Percentiles rank a stretch among this genome's conserved stretches.
phyloP scores from a whole-genome alignment of 2,888 invertebrate genomes.

The Podotricha telesiphe region DNA sequence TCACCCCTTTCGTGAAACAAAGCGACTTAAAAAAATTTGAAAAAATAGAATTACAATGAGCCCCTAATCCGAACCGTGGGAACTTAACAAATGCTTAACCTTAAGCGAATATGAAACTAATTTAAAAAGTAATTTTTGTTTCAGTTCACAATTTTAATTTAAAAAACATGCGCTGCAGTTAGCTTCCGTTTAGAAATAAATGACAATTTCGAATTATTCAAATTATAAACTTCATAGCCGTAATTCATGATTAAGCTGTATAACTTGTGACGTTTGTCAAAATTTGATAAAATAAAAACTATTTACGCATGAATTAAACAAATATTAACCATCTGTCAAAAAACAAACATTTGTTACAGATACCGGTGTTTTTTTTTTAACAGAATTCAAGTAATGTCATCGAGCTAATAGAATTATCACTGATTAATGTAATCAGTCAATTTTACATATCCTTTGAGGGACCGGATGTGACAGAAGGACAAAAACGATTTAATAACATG shows the following conservation, averaged over 20 bases:
- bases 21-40: constrained; percentile 69
- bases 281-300: no score
- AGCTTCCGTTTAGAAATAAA: constrained; percentile 39
- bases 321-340: constrained; percentile 67
- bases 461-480: constrained; percentile 80
- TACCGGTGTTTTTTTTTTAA: constrained; percentile 49
- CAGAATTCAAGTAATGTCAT: constrained; percentile 56
- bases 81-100: constrained; percentile 77
- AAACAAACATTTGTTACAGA: constrained; percentile 68
- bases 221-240: constrained; percentile 24
- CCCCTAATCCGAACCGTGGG: constrained; percentile 81
- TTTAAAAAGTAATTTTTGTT: constrained; percentile 81
- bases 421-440: constrained; percentile 68
- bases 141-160: constrained; percentile 57
- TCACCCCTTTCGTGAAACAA: constrained; percentile 83
- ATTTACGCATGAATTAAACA: no score
- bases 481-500: constrained; percentile 83
- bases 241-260: background rate
- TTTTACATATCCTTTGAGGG: constrained; percentile 79
- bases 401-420: constrained; percentile 81
- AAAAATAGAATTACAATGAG: constrained; percentile 73
- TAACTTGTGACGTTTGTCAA: background rate
- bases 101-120: constrained; percentile 81
- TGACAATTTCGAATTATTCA: constrained; percentile 38
- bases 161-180: constrained; percentile 48